Evolutionary conservation across 2,888 invertebrate genomes (phyloP).

Genomic region (Melipona beecheii): DNA sequence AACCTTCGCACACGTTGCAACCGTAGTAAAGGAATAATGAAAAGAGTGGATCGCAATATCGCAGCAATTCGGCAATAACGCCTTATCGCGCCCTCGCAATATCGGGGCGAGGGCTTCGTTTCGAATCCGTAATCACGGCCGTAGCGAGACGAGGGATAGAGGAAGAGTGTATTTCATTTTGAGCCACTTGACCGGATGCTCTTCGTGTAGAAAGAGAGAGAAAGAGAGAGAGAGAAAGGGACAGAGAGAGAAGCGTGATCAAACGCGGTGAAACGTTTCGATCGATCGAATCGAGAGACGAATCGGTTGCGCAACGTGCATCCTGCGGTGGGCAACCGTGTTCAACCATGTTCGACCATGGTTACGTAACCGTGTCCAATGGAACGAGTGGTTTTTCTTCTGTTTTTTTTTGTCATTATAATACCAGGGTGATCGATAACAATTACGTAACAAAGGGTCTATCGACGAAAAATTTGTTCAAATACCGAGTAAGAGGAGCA

Average conservation of each 20-base stretch:
- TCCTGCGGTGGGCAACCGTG: slow-evolving; percentile 21
- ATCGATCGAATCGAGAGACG: slow-evolving; percentile 7
- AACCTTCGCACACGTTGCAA: neutral
- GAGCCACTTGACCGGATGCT: neutral
- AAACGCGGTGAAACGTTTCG: slow-evolving; percentile 3
- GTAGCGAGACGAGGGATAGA: neutral
- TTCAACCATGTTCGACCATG: neutral
- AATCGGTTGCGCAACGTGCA: slow-evolving; percentile 36
- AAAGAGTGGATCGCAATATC: slow-evolving; percentile 33
- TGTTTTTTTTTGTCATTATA: neutral
- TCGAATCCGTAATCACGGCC: slow-evolving; percentile 19
- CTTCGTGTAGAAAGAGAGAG: neutral
- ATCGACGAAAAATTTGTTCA: neutral
- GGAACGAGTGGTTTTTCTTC: slow-evolving; percentile 7
- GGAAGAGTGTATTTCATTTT: slow-evolving; percentile 16
- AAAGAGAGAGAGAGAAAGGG: neutral
- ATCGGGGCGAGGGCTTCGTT: neutral
- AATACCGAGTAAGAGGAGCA: too few species aligned
- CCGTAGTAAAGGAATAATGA: slow-evolving; percentile 6
- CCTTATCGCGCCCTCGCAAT: slow-evolving; percentile 16
- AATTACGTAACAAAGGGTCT: slow-evolving; percentile 52
- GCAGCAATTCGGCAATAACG: slow-evolving; percentile 21
- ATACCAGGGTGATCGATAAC: slow-evolving; percentile 29
- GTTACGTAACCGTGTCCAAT: slow-evolving; percentile 41
- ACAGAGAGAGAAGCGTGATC: neutral